phyloP scores from a whole-genome alignment of 2,888 invertebrate genomes.

The Ormyrus pomaceus region DNA sequence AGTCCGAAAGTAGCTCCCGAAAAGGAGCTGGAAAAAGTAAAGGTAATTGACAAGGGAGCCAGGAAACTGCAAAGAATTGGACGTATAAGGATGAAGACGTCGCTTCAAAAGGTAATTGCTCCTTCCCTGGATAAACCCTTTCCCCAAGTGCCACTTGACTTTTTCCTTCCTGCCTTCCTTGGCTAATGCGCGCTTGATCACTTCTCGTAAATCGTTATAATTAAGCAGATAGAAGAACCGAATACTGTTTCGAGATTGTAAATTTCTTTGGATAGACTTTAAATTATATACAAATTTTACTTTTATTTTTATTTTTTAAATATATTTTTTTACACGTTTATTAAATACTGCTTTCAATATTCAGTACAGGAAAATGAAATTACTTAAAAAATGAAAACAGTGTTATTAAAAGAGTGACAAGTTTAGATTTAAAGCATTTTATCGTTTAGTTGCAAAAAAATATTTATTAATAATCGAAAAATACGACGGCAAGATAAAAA shows the following conservation, averaged over 20 bases:
- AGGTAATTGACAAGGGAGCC: conserved; percentile 24
- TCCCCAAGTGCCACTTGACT: conserved; percentile 9
- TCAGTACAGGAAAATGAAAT: too few species aligned
- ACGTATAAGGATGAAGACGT: conserved; percentile 4
- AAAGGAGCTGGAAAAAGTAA: conserved; percentile 7
- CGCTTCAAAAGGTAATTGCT: conserved; percentile 38
- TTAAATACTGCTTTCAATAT: too few species aligned
- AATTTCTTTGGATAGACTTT: not conserved
- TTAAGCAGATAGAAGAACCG: conserved; percentile 2
- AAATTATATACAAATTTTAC: too few species aligned
- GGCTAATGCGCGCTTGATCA: conserved; percentile 10
- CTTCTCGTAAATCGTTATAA: conserved; percentile 37
- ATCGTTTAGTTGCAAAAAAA: too few species aligned
- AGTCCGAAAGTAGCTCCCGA: not conserved
- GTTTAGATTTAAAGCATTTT: too few species aligned
- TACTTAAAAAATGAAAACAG: too few species aligned
- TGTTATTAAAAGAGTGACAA: too few species aligned
- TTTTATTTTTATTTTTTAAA: too few species aligned
- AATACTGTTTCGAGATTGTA: not conserved
- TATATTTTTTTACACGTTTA: too few species aligned
- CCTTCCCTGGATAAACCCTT: conserved; percentile 9
- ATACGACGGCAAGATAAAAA: too few species aligned
- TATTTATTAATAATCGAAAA: too few species aligned
- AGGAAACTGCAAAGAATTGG: conserved; percentile 11
- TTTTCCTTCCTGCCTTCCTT: not conserved